These are phyloP conservation scores for Manduca sexta DNA, from an alignment of 1,140 invertebrate genomes.

Conservation along the genomic window DNA sequence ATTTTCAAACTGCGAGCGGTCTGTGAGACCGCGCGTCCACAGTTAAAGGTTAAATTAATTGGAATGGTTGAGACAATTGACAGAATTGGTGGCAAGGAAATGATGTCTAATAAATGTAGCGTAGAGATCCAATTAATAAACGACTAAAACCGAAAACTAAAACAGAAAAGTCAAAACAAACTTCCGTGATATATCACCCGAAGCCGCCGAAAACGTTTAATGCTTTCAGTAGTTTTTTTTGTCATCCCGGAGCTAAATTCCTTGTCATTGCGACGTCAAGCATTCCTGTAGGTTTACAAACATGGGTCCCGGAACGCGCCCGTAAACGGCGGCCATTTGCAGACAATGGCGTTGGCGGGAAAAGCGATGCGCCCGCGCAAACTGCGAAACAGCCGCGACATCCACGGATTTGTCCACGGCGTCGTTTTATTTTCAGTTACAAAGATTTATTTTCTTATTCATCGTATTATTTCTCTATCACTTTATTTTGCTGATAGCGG, in stretches of 20 bases:
- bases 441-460: conserved; percentile 3
- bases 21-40: too few relatives aligned
- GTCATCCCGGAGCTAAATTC: conserved; percentile 44
- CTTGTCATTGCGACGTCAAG: conserved; percentile 52
- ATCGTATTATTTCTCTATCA: not conserved
- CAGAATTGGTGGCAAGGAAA: too few relatives aligned
- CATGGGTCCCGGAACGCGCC: conserved; percentile 58
- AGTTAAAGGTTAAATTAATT: too few relatives aligned
- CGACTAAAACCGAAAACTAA: too few relatives aligned
- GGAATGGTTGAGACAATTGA: too few relatives aligned
- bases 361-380: conserved; percentile 23
- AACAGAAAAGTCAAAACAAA: too few relatives aligned
- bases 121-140: too few relatives aligned
- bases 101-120: too few relatives aligned
- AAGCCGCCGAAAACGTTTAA: too few relatives aligned
- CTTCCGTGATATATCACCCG: too few relatives aligned
- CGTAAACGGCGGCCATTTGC: conserved; percentile 62
- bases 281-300: conserved; percentile 45
- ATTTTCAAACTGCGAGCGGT: too few relatives aligned
- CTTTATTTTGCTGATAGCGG: not conserved
- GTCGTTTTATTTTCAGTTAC: not conserved
- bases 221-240: too few relatives aligned
- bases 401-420: conserved; percentile 6
- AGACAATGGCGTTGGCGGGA: conserved; percentile 61
- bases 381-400: conserved; percentile 24